Conservation (phyloP, 2,888 invertebrate species). For the Euproctis similis region DNA sequence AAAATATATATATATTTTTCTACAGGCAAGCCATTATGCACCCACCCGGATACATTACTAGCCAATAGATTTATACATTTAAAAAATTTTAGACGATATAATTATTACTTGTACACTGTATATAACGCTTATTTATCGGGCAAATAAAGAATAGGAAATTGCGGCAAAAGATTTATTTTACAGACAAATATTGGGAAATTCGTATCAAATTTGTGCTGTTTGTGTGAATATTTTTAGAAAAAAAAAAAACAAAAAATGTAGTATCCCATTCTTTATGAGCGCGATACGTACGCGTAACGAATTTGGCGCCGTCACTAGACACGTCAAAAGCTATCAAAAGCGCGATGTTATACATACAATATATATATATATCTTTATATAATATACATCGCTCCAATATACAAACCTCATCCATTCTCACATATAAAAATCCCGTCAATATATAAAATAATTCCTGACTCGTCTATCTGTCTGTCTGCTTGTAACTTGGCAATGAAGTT, state of each 20-base stretch:
- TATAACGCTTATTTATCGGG: too few relatives aligned
- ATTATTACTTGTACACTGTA: conserved; percentile 33
- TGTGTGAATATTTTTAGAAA: too few relatives aligned
- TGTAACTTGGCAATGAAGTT: conserved; percentile 35
- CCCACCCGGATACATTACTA: conserved; percentile 28
- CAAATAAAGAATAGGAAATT: too few relatives aligned
- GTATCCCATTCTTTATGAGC: too few relatives aligned
- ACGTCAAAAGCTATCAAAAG: conserved; percentile 51
- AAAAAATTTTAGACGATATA: conserved; percentile 37
- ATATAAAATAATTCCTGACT: conserved; percentile 23
- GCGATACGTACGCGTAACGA: conserved; percentile 46
- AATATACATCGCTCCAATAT: conserved; percentile 40
- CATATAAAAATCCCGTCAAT: conserved; percentile 28
- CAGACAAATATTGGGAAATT: too few relatives aligned
- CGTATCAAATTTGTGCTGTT: too few relatives aligned
- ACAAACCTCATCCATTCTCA: conserved; percentile 25
- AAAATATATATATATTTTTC: too few relatives aligned
- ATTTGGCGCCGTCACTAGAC: conserved; percentile 41
- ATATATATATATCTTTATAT: conserved; percentile 28
- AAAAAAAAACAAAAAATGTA: too few relatives aligned
- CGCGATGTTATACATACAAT: conserved; percentile 36
- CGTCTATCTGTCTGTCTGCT: too few relatives aligned
- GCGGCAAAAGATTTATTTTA: too few relatives aligned
- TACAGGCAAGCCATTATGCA: conserved; percentile 21
- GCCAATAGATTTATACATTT: conserved; percentile 22